Evolutionary conservation across 2,888 invertebrate species (phyloP).

Genomic region (Liposcelis brunnea): DNA sequence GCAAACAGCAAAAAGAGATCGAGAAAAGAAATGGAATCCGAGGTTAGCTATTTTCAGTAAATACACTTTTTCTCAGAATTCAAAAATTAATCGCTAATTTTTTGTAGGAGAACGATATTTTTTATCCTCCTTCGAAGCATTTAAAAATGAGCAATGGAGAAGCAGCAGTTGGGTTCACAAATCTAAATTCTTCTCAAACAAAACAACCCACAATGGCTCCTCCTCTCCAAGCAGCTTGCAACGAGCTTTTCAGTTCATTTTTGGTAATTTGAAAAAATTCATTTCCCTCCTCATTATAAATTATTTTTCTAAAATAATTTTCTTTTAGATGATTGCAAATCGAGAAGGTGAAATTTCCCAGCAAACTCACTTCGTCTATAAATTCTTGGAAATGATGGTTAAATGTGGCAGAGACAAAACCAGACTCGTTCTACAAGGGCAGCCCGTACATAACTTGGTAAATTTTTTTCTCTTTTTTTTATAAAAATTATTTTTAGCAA

Average conservation of each 20-base stretch:
- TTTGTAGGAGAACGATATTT: conserved; percentile 4
- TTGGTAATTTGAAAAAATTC: neutral
- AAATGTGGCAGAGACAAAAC: conserved; percentile 58
- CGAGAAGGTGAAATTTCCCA: conserved; percentile 64
- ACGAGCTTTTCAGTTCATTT: conserved; percentile 7
- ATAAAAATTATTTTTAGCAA: too few species aligned
- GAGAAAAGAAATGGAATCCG: conserved; percentile 34
- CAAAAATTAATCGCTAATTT: too few species aligned
- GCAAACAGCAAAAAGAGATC: conserved; percentile 37
- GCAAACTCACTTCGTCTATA: conserved; percentile 65
- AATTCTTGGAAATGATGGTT: conserved; percentile 56
- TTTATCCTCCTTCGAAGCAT: conserved; percentile 4
- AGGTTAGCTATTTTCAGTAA: conserved; percentile 15
- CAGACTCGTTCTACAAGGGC: conserved; percentile 47
- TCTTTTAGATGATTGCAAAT: conserved; percentile 47
- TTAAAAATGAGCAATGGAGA: conserved; percentile 6
- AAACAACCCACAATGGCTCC: neutral
- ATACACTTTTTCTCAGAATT: conserved; percentile 13
- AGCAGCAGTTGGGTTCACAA: conserved; percentile 8
- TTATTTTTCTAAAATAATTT: too few species aligned
- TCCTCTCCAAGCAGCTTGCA: conserved; percentile 7
- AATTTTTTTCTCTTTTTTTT: too few species aligned
- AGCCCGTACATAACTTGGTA: conserved; percentile 4
- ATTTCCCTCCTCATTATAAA: too few species aligned
- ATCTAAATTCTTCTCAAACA: neutral